A percentile compares a stretch with the other conserved stretches of the same genome.
These are phyloP conservation scores for Catostylus mosaicus DNA, from an alignment of 30 jellyfish, hydroid and myxozoan species.

Conservation along the genomic window DNA sequence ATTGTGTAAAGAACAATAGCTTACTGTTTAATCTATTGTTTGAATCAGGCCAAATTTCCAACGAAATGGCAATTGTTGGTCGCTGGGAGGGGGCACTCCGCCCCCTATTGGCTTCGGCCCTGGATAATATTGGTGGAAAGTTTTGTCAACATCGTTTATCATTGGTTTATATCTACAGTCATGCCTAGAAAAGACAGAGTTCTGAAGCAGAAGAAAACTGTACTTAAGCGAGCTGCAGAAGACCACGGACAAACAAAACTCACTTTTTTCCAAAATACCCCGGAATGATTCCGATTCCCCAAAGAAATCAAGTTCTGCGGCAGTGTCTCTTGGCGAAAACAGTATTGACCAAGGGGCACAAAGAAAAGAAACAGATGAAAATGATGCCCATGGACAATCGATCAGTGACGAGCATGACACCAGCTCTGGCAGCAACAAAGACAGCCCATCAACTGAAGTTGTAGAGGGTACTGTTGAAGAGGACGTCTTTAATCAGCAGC, in stretches of 20 bases:
- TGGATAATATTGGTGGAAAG: background rate
- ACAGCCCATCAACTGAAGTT: conserved; percentile 12
- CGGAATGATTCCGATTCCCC: background rate
- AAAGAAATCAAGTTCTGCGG: conserved; percentile 17
- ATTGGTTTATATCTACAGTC: conserved; percentile 13
- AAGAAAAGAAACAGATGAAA: conserved; percentile 26
- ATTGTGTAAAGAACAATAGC: no score
- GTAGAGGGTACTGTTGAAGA: conserved; percentile 29
- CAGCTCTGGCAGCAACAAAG: conserved; percentile 23
- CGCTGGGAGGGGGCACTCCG: no score
- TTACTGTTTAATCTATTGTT: no score
- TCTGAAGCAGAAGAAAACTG: conserved; percentile 29
- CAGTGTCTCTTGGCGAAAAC: conserved; percentile 34
- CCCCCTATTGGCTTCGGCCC: no score
- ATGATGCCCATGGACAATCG: conserved; percentile 3
- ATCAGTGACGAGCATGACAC: conserved; percentile 11
- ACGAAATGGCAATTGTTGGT: no score
- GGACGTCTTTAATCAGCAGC: conserved; percentile 27
- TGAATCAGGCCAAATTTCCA: no score
- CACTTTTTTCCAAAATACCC: conserved; percentile 6
- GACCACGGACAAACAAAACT: conserved; percentile 17
- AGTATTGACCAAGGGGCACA: conserved; percentile 26
- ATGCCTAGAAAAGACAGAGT: conserved; percentile 34
- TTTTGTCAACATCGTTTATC: background rate
- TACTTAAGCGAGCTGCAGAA: conserved; percentile 43